Evolutionary conservation across 2,797 vertebrate species (phyloP).

Genomic region (Crenuchus spilurus): DNA sequence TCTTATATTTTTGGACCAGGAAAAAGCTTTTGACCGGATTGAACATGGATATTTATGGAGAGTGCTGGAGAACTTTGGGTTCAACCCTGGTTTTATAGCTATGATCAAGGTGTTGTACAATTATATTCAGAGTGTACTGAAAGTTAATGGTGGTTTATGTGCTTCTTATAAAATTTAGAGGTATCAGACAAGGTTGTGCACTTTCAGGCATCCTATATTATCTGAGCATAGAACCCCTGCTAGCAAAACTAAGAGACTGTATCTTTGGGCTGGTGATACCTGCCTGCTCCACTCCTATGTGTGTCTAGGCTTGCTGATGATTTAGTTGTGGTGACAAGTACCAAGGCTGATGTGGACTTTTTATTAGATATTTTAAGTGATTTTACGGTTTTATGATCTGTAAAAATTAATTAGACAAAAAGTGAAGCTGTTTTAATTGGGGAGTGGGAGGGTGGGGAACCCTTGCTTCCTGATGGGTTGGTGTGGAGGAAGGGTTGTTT

Average conservation of each 20-base stretch:
- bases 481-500: not conserved
- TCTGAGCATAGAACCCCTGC: not conserved
- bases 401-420: not conserved
- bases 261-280: not conserved
- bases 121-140: too few species aligned
- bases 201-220: not conserved
- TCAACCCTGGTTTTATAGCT: too few species aligned
- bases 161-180: not conserved
- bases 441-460: not conserved
- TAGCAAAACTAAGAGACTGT: not conserved
- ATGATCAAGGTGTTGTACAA: too few species aligned
- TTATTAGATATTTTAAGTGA: not conserved
- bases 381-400: not conserved
- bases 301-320: not conserved
- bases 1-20: not conserved
- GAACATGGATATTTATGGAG: not conserved
- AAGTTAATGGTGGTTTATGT: not conserved
- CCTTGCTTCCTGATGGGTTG: not conserved
- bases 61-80: too few species aligned
- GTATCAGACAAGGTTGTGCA: not conserved
- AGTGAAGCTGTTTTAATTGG: constrained; percentile 13
- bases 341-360: not conserved
- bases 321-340: not conserved
- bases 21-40: not conserved
- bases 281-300: not conserved